Percentiles rank a stretch among this genome's conserved stretches.
These are phyloP conservation scores for Acridotheres tristis DNA, from an alignment of 2,797 vertebrate species.

Conservation along the genomic window DNA sequence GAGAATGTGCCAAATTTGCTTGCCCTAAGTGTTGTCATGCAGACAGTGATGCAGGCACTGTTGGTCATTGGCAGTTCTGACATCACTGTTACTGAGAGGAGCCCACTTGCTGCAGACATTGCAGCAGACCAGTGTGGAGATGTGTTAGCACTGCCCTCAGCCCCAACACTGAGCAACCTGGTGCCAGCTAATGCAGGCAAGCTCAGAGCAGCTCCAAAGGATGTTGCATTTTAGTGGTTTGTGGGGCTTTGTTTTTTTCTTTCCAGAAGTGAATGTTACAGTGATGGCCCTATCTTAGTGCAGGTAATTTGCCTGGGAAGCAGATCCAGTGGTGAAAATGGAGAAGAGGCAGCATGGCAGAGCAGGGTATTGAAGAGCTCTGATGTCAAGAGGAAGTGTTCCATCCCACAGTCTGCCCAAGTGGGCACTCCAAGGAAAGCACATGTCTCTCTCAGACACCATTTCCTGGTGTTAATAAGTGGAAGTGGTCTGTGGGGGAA, in stretches of 20 bases:
- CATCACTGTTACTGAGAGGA: neutral
- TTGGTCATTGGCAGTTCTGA: neutral
- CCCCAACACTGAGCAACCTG: neutral
- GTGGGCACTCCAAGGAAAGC: neutral
- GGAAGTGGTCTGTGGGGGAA: conserved; percentile 40
- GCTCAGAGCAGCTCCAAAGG: neutral
- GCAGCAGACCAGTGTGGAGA: neutral
- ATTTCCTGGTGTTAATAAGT: neutral
- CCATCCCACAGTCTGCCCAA: neutral
- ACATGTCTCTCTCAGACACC: neutral
- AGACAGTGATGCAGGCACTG: neutral
- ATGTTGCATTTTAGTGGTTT: neutral
- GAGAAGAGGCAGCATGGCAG: neutral
- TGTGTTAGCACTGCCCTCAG: neutral
- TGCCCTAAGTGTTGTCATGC: neutral
- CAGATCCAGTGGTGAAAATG: neutral
- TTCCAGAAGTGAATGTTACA: neutral
- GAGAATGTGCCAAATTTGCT: neutral
- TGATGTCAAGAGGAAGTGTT: neutral
- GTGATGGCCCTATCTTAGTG: neutral
- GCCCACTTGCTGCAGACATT: neutral
- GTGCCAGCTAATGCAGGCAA: neutral
- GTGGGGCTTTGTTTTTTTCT: neutral
- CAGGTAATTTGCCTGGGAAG: neutral
- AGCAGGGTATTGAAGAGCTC: neutral